Conservation (phyloP, 2,888 invertebrate genomes). For the Eudemis profundana region DNA sequence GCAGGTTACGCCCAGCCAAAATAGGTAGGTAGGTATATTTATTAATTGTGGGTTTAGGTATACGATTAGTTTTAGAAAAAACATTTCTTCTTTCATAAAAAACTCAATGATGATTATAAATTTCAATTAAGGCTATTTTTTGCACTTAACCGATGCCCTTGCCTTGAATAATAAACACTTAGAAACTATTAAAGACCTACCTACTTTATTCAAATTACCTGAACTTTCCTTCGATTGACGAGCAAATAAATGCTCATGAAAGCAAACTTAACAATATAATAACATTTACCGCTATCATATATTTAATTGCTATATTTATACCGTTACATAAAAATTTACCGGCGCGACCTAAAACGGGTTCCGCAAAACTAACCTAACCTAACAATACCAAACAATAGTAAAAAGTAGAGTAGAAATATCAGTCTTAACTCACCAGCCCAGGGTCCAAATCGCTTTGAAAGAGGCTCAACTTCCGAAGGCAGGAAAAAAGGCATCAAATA, state of each 20-base stretch:
- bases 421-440: slow-evolving; percentile 91
- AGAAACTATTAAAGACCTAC: slow-evolving; percentile 16
- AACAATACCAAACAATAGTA: slow-evolving; percentile 46
- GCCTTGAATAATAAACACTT: slow-evolving; percentile 4
- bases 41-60: no score
- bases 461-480: slow-evolving; percentile 85
- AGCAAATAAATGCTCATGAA: background rate
- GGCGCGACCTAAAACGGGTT: slow-evolving; percentile 11
- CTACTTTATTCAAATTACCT: slow-evolving; percentile 16
- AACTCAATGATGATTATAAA: background rate
- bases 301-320: background rate
- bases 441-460: slow-evolving; percentile 89
- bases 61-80: no score
- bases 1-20: no score
- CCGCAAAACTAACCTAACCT: slow-evolving; percentile 25
- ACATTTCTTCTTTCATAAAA: background rate
- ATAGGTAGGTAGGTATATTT: no score
- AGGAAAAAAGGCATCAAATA: slow-evolving; percentile 88
- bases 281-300: background rate
- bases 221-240: slow-evolving; percentile 20
- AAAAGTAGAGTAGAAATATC: slow-evolving; percentile 28
- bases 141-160: slow-evolving; percentile 28
- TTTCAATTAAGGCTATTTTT: slow-evolving; percentile 6
- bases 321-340: slow-evolving; percentile 6
- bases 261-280: background rate